phyloP scores from a whole-genome alignment of 2,888 invertebrate genomes.

The Carterocephalus palaemon region DNA sequence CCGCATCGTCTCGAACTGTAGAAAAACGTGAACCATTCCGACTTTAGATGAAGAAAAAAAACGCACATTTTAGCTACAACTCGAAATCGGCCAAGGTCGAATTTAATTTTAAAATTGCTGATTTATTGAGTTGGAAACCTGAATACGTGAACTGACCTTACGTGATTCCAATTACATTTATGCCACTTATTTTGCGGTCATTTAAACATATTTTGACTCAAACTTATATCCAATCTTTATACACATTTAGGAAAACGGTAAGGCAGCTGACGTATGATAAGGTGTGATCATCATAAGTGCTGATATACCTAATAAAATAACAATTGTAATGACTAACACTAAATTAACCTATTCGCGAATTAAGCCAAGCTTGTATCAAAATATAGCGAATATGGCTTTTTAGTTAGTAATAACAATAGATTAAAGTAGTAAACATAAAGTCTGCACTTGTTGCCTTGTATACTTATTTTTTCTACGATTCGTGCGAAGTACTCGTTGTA shows the following conservation, averaged over 20 bases:
- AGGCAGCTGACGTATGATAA: conserved; percentile 47
- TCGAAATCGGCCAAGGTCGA: conserved; percentile 27
- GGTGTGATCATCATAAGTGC: conserved; percentile 47
- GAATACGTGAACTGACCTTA: conserved; percentile 51
- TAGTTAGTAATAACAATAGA: conserved; percentile 63
- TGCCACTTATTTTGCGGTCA: conserved; percentile 35
- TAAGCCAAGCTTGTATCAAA: conserved; percentile 69
- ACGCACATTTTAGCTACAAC: conserved; percentile 28
- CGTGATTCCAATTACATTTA: conserved; percentile 33
- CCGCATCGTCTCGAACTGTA: conserved; percentile 65
- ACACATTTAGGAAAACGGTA: conserved; percentile 34
- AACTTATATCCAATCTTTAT: conserved; percentile 28
- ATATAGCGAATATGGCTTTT: conserved; percentile 71
- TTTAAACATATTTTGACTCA: conserved; percentile 40
- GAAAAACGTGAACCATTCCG: conserved; percentile 86
- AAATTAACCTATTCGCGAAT: conserved; percentile 70
- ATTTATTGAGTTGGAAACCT: conserved; percentile 14
- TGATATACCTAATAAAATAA: conserved; percentile 52
- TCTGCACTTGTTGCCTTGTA: conserved; percentile 79
- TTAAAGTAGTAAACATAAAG: conserved; percentile 74
- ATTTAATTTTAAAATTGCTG: conserved; percentile 24
- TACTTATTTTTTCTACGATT: conserved; percentile 66
- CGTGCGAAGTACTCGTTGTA: conserved; percentile 56
- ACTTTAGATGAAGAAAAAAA: conserved; percentile 74
- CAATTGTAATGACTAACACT: conserved; percentile 61